A percentile compares a stretch with the other conserved stretches of the same genome.
These are phyloP conservation scores for Vollenhovia emeryi DNA, from an alignment of 1,140 invertebrate genomes.

Conservation along the genomic window DNA sequence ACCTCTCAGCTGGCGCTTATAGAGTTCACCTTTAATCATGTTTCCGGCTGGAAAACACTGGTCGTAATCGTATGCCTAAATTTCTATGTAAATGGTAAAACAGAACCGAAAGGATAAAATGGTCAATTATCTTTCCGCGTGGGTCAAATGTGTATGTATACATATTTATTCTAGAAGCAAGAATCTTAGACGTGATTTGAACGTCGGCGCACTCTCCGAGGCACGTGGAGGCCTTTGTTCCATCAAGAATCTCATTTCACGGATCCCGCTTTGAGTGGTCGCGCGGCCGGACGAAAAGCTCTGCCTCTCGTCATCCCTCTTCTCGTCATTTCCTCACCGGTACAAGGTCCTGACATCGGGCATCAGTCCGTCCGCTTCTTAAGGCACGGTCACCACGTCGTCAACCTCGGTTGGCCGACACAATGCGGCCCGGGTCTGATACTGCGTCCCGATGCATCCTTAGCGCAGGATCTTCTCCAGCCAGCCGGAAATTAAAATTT, in stretches of 20 bases:
- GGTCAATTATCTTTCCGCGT: not conserved
- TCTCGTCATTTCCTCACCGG: conserved; percentile 31
- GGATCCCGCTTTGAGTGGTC: conserved; percentile 42
- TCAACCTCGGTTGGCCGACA: not conserved
- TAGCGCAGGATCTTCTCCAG: not conserved
- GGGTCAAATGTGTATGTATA: not conserved
- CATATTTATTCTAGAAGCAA: not conserved
- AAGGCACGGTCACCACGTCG: not conserved
- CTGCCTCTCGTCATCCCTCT: conserved; percentile 1
- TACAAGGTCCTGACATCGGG: not conserved
- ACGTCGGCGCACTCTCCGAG: not conserved
- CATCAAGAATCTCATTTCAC: conserved; percentile 65
- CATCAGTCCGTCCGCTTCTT: not conserved
- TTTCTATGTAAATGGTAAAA: not conserved
- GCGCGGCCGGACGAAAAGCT: not conserved
- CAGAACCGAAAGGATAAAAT: not conserved
- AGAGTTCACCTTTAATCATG: not conserved
- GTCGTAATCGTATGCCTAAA: not conserved
- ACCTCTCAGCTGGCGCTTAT: not conserved
- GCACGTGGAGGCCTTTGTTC: conserved; percentile 50
- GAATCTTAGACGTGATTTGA: not conserved
- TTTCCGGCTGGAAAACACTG: not conserved
- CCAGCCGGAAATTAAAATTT: conserved; percentile 70
- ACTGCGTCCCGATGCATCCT: conserved; percentile 9
- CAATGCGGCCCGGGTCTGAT: not conserved